Evolutionary conservation across 1,140 invertebrate species (phyloP), one percentile per base, ranked within the genome.

Genomic region (Drosophila sechellia): DNA sequence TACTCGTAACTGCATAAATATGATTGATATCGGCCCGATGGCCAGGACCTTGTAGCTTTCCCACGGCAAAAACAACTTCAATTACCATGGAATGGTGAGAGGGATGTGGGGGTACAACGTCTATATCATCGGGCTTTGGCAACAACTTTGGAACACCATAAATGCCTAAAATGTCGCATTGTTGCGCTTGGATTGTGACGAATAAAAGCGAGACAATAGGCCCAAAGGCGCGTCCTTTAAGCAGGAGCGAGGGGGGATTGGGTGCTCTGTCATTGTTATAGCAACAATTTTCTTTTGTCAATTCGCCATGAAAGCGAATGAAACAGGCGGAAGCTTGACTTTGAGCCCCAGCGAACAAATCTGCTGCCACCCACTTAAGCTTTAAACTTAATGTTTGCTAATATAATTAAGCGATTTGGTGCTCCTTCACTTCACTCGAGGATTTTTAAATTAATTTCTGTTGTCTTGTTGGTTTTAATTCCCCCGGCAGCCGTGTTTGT

Each of bases 371-470:
- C 59, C 43, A 20, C 40, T 52, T 56, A 46, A 50, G 45, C 46
- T 66, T 55, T 56, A 75, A 75, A 76, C 72, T 75, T 58, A 66
- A 66, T 85, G 73, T 86, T 87, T 81, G 81, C 61, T 74, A 74
- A 87, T 78, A 74, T 81, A 85, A 85, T 85, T 77, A 85, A 85
- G 69, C 78, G 74, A 86, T 86, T 84, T 79, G 46, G 42, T 46
- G 56, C 54, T 27, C 48, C 55, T 55, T 74, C 42, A 65, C 49
- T 61, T 58, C 70, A 50, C 76, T 76, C 63, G 53, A 60, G 60
- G 50, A 72, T 80, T 81, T 80, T 76, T 83, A 83, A 87, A 87
- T 85, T 81, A 86, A 86, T 81, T 86, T 83, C 50, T 56, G 42
- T 56, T 55, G 71, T 80, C 74, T 84, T 79, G 59, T 72, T 72